phyloP scores from a whole-genome alignment of 2,888 invertebrate genomes.

The Spodoptera exigua region DNA sequence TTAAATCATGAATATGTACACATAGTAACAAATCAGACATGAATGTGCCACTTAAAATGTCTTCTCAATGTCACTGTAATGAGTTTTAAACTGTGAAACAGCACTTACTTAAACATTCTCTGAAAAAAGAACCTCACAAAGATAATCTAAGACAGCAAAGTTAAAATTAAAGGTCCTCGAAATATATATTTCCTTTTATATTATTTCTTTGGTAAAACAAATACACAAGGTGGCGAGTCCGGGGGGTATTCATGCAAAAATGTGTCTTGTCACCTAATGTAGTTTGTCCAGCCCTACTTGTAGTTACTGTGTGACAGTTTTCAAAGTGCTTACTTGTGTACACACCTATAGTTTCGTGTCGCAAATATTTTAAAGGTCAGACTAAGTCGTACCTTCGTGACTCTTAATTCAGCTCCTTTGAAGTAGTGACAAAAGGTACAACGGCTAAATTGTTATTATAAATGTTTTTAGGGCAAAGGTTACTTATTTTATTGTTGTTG shows the following conservation, averaged over 20 bases:
- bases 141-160: slow-evolving; percentile 2
- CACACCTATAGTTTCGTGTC: slow-evolving; percentile 20
- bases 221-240: slow-evolving; percentile 35
- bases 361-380: slow-evolving; percentile 15
- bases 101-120: background rate
- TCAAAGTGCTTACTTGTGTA: slow-evolving; percentile 26
- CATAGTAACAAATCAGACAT: no score
- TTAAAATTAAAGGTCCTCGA: slow-evolving; percentile 8
- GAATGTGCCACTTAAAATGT: background rate
- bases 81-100: no score
- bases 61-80: background rate
- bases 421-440: background rate
- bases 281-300: slow-evolving; percentile 56
- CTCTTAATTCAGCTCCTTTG: slow-evolving; percentile 1
- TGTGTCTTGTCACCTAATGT: slow-evolving; percentile 72
- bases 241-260: slow-evolving; percentile 65
- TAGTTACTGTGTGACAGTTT: slow-evolving; percentile 47
- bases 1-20: no score
- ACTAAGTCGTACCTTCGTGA: slow-evolving; percentile 5
- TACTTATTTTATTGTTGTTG: no score
- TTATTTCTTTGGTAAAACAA: slow-evolving; percentile 50
- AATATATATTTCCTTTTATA: slow-evolving; percentile 20
- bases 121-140: background rate
- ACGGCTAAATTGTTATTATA: slow-evolving; percentile 1
- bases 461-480: background rate